Evolutionary conservation across 2,797 vertebrate species (phyloP), one percentile per base, ranked within the genome.

Genomic region (Anguilla megastoma): DNA sequence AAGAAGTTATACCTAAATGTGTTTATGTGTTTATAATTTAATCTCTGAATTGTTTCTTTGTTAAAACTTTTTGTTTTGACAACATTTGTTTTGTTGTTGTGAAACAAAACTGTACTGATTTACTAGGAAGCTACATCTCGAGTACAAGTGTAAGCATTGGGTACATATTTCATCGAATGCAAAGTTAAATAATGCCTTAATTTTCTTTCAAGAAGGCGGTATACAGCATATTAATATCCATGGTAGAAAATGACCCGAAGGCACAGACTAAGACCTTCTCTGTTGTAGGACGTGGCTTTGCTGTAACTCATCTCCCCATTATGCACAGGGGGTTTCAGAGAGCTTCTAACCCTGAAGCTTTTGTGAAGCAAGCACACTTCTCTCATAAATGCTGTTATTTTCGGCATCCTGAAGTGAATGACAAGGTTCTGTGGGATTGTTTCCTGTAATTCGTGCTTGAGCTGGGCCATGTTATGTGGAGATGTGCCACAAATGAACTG

Each of bases 401-500:
- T 41, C 33, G 18, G 33, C 12, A 33, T 76, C 36, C 4, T 6
- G 69, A 76, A 79, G 86, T 21, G 14, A 33, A 21, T 48, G 85
- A 52, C 60, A 86, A 50, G 85, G 60, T 71, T 71, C 8, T 48
- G 27, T 8, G 41, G 85, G 36, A 50, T 71, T 45, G 21, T 71
- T 86, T 50, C 85, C 63, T 21, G 41, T 69, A 45, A 86, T 71
- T 52, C 48, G 6, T 21, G 16, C 48, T 14, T 76, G 12, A 58
- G 71, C 8, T 1, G 8, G 2, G 84, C 50, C 30, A n/a, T 60
- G 58, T 54, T 74, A 24, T 18, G 18, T n/a, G 7, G 79, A 69
- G 12, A 14, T 79, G 87, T 60, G 83, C 69, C 14, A 12, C 48
- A 76, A 30, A 66, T 52, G 41, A 54, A 76, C 41, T 86, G 86